Percentiles rank a stretch among this genome's conserved stretches.
These are phyloP conservation scores for Perdix hodgsoniae DNA, from an alignment of 2,797 vertebrate species.

Conservation along the genomic window DNA sequence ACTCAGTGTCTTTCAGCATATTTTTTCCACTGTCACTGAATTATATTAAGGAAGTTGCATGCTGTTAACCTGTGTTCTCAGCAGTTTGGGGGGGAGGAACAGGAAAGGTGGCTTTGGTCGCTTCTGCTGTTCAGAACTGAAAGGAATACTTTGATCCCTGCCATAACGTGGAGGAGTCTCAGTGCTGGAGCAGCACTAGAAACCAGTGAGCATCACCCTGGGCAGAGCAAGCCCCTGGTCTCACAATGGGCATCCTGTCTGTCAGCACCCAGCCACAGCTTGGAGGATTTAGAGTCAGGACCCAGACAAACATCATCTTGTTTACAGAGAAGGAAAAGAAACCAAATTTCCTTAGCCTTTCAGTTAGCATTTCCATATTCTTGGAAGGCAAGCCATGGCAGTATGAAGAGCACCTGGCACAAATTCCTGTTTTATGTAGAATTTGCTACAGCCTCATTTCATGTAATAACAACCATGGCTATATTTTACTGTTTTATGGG, in stretches of 20 bases:
- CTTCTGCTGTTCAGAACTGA: not conserved
- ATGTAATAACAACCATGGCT: not conserved
- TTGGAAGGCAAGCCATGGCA: not conserved
- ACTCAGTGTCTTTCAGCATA: not conserved
- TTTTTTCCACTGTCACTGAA: not conserved
- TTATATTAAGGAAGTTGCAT: not conserved
- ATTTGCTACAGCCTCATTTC: not conserved
- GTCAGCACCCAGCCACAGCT: fast-evolving
- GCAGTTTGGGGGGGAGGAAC: not conserved
- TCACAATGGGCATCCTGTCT: not conserved
- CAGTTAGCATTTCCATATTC: not conserved
- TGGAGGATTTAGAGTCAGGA: not conserved
- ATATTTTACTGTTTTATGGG: conserved; percentile 34
- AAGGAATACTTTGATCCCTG: not conserved
- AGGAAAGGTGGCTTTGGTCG: not conserved
- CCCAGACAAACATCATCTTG: not conserved
- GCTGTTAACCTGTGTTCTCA: not conserved
- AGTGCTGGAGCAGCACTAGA: not conserved
- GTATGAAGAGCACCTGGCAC: conserved; percentile 19
- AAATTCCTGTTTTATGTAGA: conserved; percentile 20
- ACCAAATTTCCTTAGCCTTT: not conserved
- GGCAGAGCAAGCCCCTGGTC: not conserved
- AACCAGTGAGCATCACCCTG: not conserved
- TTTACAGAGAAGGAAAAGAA: not conserved
- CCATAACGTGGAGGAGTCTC: fast-evolving